Evolutionary conservation across 1,140 invertebrate species (phyloP).

Genomic region (Phthorimaea operculella): DNA sequence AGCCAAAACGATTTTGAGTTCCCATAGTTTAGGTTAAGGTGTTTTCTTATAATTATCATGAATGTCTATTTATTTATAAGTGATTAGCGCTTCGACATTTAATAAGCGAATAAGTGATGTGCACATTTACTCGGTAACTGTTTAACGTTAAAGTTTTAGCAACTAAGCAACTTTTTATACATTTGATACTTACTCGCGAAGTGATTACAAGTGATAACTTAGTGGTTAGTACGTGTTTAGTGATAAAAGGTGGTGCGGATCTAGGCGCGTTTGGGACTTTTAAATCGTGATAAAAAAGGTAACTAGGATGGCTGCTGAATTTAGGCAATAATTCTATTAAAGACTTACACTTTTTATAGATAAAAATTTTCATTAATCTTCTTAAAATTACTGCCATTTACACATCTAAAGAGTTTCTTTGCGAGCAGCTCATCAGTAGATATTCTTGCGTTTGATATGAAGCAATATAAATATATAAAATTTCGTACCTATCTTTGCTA

Average conservation of each 20-base stretch:
- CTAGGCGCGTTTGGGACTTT: slow-evolving; percentile 25
- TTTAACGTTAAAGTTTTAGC: slow-evolving; percentile 49
- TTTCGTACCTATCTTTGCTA: too few species aligned
- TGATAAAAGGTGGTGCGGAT: slow-evolving; percentile 61
- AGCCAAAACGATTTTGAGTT: slow-evolving; percentile 29
- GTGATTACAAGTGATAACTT: slow-evolving; percentile 67
- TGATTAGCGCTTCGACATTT: slow-evolving; percentile 49
- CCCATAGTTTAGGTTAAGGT: slow-evolving; percentile 54
- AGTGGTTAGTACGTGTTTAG: slow-evolving; percentile 56
- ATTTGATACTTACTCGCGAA: slow-evolving; percentile 67
- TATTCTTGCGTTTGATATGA: too few species aligned
- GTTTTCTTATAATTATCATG: slow-evolving; percentile 58
- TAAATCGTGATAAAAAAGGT: slow-evolving; percentile 9
- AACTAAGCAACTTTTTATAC: slow-evolving; percentile 61
- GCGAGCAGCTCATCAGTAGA: slow-evolving; percentile 13
- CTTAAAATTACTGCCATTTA: slow-evolving; percentile 63
- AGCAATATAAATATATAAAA: too few species aligned
- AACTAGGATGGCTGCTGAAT: slow-evolving; percentile 16
- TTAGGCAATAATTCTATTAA: slow-evolving; percentile 50
- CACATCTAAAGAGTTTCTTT: slow-evolving; percentile 25
- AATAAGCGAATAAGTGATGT: slow-evolving; percentile 56
- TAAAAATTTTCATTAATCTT: slow-evolving; percentile 59
- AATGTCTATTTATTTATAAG: slow-evolving; percentile 64
- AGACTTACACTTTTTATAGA: slow-evolving; percentile 64
- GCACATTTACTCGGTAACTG: slow-evolving; percentile 60